These are phyloP conservation scores for Morinoia aosen DNA, from an alignment of 2,888 invertebrate species.

Conservation along the genomic window DNA sequence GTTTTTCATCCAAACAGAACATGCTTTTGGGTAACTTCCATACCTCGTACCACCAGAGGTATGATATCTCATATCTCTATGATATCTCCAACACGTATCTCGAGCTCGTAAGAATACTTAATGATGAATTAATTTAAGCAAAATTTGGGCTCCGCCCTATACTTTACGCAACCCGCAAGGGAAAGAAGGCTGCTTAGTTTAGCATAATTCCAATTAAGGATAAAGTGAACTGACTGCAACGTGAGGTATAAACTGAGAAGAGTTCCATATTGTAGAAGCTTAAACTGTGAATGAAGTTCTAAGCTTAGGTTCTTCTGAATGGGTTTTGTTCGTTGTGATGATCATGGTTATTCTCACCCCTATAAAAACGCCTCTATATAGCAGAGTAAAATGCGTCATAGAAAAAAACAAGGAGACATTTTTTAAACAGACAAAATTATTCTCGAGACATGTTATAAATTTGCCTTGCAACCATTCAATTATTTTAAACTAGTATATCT, in stretches of 20 bases:
- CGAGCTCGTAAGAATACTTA: not conserved
- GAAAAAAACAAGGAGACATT: not conserved
- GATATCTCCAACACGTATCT: too few relatives aligned
- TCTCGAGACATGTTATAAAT: too few relatives aligned
- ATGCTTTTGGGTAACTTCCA: not conserved
- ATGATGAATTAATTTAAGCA: not conserved
- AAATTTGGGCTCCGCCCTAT: not conserved
- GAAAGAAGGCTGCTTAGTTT: not conserved
- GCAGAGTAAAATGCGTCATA: not conserved
- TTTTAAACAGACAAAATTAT: not conserved
- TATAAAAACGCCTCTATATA: not conserved
- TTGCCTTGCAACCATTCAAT: too few relatives aligned
- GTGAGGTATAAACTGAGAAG: not conserved
- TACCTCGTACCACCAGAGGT: not conserved
- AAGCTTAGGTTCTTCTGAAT: not conserved
- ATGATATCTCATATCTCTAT: too few relatives aligned
- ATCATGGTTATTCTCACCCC: not conserved
- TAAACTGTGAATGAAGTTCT: not conserved
- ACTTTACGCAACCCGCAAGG: not conserved
- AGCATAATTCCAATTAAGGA: not conserved
- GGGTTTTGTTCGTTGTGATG: not conserved
- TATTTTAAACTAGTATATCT: too few relatives aligned
- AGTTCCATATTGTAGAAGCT: not conserved
- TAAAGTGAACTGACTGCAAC: not conserved
- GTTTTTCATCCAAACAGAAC: not conserved